A percentile compares a stretch with the other conserved stretches of the same genome.
Conservation (phyloP, 2,888 invertebrate species). For the Therioaphis trifolii region DNA sequence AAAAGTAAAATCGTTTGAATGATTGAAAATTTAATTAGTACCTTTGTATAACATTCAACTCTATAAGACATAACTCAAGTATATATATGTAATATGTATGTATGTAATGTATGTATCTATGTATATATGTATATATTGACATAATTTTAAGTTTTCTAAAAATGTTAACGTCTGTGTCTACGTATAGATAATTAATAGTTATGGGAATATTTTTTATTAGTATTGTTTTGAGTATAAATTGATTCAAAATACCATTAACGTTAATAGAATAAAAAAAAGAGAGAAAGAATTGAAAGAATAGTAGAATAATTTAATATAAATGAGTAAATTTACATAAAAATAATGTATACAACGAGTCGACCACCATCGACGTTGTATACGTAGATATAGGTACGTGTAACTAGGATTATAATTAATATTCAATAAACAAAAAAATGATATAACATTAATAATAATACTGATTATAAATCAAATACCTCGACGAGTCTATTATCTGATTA, state of each 20-base stretch:
- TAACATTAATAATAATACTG: background rate
- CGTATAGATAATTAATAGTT: background rate
- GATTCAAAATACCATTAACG: background rate
- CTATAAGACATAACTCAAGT: background rate
- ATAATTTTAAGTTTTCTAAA: conserved; percentile 14
- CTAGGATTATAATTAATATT: background rate
- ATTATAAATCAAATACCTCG: conserved; percentile 64
- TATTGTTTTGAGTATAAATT: background rate
- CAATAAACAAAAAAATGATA: background rate
- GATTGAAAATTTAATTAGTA: conserved; percentile 29
- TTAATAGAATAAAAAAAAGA: background rate
- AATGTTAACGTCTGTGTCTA: background rate
- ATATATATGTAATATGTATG: background rate
- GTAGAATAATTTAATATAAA: conserved; percentile 34
- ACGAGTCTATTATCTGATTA: conserved; percentile 68
- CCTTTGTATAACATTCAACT: background rate
- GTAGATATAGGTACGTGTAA: background rate
- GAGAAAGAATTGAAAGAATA: background rate
- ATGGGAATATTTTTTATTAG: background rate
- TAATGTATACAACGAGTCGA: background rate
- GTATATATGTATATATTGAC: background rate
- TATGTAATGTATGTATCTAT: background rate
- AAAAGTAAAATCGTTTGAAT: conserved; percentile 21
- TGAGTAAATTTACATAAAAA: conserved; percentile 35
- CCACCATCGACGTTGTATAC: conserved; percentile 15